Percentiles rank a stretch among this genome's conserved stretches.
Conservation (phyloP, 2,113 vertebrate genomes). For the Egretta garzetta region DNA sequence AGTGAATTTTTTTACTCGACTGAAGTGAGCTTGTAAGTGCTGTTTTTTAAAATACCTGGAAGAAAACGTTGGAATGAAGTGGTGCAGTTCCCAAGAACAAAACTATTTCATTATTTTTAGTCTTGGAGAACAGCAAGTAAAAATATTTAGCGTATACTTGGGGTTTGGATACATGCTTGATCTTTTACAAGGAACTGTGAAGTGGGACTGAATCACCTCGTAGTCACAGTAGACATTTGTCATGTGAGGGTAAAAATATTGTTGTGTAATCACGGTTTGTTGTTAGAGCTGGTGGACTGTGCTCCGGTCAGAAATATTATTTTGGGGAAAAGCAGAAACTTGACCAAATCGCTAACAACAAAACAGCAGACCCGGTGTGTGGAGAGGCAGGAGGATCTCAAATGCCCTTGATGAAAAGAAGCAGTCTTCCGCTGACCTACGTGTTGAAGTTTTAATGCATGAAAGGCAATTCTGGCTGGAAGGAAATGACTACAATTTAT, state of each 20-base stretch:
- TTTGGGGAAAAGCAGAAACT: background rate
- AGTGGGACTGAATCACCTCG: background rate
- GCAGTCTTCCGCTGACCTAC: rapidly evolving
- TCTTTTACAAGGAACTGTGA: background rate
- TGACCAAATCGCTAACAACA: background rate
- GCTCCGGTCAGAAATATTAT: background rate
- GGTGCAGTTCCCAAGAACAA: background rate
- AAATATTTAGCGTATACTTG: background rate
- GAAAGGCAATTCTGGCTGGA: background rate
- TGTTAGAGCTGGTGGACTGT: background rate
- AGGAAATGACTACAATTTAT: rapidly evolving
- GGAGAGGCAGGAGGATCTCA: background rate
- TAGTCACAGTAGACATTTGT: background rate
- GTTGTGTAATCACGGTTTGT: background rate
- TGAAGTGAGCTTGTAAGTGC: background rate
- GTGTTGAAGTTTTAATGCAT: rapidly evolving
- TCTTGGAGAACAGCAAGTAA: background rate
- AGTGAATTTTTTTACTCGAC: background rate
- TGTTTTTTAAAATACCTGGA: background rate
- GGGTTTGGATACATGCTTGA: background rate
- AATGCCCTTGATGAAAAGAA: background rate
- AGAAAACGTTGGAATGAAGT: background rate
- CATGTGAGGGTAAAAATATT: background rate
- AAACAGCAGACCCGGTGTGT: background rate
- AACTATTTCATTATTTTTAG: background rate